Conservation (phyloP, 2,797 vertebrate genomes). For the Clarias fuscus region DNA sequence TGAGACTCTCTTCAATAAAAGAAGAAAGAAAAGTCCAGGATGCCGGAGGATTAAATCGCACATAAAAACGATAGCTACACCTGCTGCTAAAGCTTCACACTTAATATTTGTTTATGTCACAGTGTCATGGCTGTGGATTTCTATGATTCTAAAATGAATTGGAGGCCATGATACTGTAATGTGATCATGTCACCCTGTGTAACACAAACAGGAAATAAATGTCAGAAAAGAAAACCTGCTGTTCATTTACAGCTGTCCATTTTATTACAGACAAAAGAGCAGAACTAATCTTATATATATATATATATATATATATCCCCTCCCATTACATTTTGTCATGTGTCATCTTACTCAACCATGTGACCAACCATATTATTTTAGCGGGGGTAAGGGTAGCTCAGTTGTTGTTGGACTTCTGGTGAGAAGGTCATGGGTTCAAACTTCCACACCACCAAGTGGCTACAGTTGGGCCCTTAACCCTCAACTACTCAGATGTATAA, state of each 20-base stretch:
- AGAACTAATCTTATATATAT: no score
- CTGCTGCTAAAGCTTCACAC: not conserved
- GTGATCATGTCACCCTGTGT: not conserved
- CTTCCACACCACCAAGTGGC: no score
- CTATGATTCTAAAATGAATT: not conserved
- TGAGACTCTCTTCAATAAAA: not conserved
- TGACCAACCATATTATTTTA: no score
- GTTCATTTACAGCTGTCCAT: not conserved
- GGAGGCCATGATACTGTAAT: not conserved
- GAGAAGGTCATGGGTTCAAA: no score
- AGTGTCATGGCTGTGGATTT: not conserved
- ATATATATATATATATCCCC: no score
- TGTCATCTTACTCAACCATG: no score
- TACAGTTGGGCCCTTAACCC: no score
- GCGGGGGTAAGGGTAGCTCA: no score
- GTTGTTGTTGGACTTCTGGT: no score
- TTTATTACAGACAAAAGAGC: not conserved
- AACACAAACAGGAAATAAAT: not conserved
- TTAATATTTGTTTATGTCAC: not conserved
- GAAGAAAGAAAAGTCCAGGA: not conserved
- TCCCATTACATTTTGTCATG: no score
- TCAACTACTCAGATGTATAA: no score
- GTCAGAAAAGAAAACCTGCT: not conserved
- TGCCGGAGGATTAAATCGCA: not conserved
- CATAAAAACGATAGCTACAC: not conserved